phyloP scores from a whole-genome alignment of 64 coral and sea anemone species.

The Dendrophyllia cribrosa region DNA sequence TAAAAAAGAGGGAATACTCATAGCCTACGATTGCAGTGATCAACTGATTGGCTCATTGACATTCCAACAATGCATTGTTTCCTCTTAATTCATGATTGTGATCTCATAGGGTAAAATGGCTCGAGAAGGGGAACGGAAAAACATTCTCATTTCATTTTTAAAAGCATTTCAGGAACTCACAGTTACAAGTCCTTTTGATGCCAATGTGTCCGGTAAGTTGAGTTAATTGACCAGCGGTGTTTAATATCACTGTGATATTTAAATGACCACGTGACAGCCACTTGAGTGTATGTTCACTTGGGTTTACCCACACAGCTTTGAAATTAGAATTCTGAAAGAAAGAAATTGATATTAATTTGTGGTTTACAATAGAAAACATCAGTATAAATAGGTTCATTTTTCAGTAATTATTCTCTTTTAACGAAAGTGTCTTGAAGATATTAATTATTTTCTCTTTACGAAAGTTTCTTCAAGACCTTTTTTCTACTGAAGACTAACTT shows the following conservation, averaged over 20 bases:
- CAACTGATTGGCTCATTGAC: no score
- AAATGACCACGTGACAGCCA: slow-evolving; percentile 62
- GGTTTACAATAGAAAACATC: not conserved
- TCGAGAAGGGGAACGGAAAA: not conserved
- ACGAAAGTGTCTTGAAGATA: no score
- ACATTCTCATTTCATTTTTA: not conserved
- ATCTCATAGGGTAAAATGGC: not conserved
- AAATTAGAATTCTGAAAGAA: slow-evolving; percentile 15
- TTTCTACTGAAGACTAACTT: no score
- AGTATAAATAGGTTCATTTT: not conserved
- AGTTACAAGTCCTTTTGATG: slow-evolving; percentile 67
- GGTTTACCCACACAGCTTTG: slow-evolving; percentile 37
- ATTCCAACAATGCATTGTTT: not conserved
- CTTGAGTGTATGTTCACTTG: slow-evolving; percentile 46
- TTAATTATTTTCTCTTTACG: no score
- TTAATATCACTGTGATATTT: slow-evolving; percentile 49
- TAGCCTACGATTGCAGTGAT: no score
- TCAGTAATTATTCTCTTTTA: no score
- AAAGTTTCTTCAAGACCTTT: no score
- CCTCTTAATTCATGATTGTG: not conserved
- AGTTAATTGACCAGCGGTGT: not conserved
- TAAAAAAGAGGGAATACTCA: no score
- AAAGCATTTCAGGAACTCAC: slow-evolving; percentile 12
- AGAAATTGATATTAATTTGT: not conserved
- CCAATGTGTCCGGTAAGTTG: slow-evolving; percentile 47